phyloP scores from a whole-genome alignment of 2,888 invertebrate genomes.

The Acrobasis repandana region DNA sequence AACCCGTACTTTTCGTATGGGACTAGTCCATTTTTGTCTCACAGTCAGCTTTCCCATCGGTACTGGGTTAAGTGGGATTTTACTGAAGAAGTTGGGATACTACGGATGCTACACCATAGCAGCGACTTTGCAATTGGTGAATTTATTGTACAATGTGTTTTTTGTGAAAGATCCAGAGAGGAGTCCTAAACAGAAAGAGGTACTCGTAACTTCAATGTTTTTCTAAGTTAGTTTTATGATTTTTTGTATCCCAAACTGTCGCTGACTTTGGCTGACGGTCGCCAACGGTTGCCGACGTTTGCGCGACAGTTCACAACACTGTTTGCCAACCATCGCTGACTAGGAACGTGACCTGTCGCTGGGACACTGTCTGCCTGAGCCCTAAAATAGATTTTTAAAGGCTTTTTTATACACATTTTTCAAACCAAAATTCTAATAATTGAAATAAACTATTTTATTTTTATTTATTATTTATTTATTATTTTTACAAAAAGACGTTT shows the following conservation, averaged over 20 bases:
- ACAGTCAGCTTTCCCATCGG: constrained; percentile 95
- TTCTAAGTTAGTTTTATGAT: not conserved
- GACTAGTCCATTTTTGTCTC: constrained; percentile 91
- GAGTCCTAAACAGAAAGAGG: constrained; percentile 57
- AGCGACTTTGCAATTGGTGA: constrained; percentile 85
- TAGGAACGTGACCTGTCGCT: too few relatives aligned
- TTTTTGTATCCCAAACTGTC: too few relatives aligned
- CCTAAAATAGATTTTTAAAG: too few relatives aligned
- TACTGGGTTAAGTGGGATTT: constrained; percentile 90
- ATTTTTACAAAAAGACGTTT: too few relatives aligned
- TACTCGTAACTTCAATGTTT: constrained; percentile 37
- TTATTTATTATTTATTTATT: too few relatives aligned
- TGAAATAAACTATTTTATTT: too few relatives aligned
- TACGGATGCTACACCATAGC: constrained; percentile 90
- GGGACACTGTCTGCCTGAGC: too few relatives aligned
- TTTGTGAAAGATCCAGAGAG: constrained; percentile 85
- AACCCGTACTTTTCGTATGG: constrained; percentile 90
- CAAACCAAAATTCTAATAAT: too few relatives aligned
- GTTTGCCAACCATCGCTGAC: too few relatives aligned
- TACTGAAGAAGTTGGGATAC: constrained; percentile 87
- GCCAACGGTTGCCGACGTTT: too few relatives aligned
- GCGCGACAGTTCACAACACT: not conserved
- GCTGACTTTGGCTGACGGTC: too few relatives aligned
- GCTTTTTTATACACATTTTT: too few relatives aligned
- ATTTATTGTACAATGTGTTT: constrained; percentile 86